These are phyloP conservation scores for Drosophila sucinea DNA, from an alignment of 1,140 invertebrate genomes.

Conservation along the genomic window DNA sequence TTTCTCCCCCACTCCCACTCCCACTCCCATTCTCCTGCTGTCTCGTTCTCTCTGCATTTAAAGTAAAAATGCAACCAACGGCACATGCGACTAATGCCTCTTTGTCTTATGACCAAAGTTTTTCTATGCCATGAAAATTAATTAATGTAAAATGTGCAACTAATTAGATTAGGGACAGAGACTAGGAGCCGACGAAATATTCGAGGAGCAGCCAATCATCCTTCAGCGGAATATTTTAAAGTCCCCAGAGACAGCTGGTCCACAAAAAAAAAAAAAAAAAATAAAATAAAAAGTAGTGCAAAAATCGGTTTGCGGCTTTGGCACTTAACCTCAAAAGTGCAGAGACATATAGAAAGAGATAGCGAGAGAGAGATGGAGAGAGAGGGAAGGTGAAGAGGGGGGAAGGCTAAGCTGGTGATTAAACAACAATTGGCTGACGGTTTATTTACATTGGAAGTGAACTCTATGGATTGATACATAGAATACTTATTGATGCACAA, in stretches of 20 bases:
- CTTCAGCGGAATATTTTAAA: neutral
- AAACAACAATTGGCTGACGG: slow-evolving; percentile 81
- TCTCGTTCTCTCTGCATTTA: neutral
- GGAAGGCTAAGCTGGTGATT: slow-evolving; percentile 70
- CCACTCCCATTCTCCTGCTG: neutral
- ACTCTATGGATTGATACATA: slow-evolving; percentile 44
- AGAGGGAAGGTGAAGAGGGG: neutral
- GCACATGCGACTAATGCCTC: slow-evolving; percentile 67
- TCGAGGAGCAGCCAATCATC: neutral
- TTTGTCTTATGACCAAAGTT: slow-evolving; percentile 60
- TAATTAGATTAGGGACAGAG: slow-evolving; percentile 53
- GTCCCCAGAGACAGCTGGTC: slow-evolving; percentile 3
- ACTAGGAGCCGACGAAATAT: slow-evolving; percentile 14
- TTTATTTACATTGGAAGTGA: slow-evolving; percentile 71
- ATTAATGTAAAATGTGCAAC: slow-evolving; percentile 81
- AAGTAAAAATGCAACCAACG: slow-evolving; percentile 53
- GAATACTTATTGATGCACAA: slow-evolving; percentile 34
- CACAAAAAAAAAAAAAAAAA: neutral
- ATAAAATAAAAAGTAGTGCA: neutral
- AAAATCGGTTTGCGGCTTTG: neutral
- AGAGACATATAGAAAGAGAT: slow-evolving; percentile 20
- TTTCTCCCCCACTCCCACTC: neutral
- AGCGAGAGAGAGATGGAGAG: neutral
- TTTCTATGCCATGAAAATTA: slow-evolving; percentile 67
- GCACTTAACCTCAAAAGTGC: slow-evolving; percentile 71